Base-by-base conservation (phyloP, 2,113 vertebrate species). In the Castor canadensis region DNA sequence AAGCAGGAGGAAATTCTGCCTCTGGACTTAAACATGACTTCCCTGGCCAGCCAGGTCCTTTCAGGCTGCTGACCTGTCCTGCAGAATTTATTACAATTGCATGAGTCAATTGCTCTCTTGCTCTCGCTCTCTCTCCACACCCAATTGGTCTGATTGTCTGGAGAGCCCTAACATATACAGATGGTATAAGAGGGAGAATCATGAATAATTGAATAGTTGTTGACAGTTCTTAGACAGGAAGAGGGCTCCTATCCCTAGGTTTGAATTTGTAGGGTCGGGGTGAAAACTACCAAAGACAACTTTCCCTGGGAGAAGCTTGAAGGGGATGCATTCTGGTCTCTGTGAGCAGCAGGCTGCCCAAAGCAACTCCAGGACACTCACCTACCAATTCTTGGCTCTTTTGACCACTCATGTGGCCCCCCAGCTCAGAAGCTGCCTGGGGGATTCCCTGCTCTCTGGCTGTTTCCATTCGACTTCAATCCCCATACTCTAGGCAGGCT, bases 391-490 rank as follows among this genome's bases (percentile, higher is more conserved):
- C 67, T 47, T 56, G 60, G 58, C 24, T 56, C 43, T 32, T n/a
- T 19, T 52, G 88, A 62, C 2, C 13, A 1, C 13, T 20, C 26
- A 43, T 9, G 73, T 26, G 10, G 56, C n/a, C 20, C 52, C 56
- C 45, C 17, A n/a, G 58, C 22, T 6, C 79, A 47, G 35, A 2
- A 32, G n/a, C 43, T 32, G 13, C 20, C 47, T 47, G n/a, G 17
- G 47, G 56, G n/a, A 56, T 30, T 13, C 72, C 47, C 32, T 28
- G 47, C 76, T 35, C 19, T 62, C 66, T 28, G 15, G n/a, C 0
- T 30, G 24, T 17, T 43, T 22, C n/a, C 43, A 1, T 10, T 26
- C 1, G 2, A 8, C 47, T 62, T 66, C 0, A 1, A 22, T 56
- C 19, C 66, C 45, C n/a, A 56, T 22, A 40, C 10, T 9, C 10